Evolutionary conservation across 2,113 vertebrate genomes (phyloP).

Genomic region (Platysternon megacephalum): DNA sequence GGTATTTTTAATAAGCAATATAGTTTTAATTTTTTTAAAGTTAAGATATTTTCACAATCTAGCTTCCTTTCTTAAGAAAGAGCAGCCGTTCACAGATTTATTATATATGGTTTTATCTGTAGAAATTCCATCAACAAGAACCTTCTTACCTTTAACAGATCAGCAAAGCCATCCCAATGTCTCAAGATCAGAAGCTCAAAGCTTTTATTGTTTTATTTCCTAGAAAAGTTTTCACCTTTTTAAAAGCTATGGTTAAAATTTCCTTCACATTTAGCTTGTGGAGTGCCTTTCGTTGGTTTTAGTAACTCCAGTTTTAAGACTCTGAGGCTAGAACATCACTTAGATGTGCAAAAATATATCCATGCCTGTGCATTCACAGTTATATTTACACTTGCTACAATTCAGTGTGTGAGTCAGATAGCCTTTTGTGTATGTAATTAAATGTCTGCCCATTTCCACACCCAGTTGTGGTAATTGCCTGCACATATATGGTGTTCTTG

Average conservation of each 20-base stretch:
- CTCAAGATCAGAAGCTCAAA: not conserved
- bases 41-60: not conserved
- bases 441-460: not conserved
- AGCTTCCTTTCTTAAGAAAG: not conserved
- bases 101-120: not conserved
- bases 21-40: not conserved
- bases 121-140: not conserved
- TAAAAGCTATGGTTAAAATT: not conserved
- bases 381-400: not conserved
- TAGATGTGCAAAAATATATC: not conserved
- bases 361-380: not conserved
- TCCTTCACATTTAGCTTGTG: not conserved
- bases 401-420: not conserved
- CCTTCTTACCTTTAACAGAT: not conserved
- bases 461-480: not conserved
- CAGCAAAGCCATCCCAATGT: not conserved
- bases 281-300: not conserved
- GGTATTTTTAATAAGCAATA: not conserved
- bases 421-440: not conserved
- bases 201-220: not conserved
- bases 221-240: not conserved
- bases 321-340: not conserved
- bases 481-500: not conserved
- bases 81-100: not conserved
- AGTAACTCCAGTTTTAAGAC: not conserved